Evolutionary conservation across 2,888 invertebrate species (phyloP).

Genomic region (Ichneumon xanthorius): DNA sequence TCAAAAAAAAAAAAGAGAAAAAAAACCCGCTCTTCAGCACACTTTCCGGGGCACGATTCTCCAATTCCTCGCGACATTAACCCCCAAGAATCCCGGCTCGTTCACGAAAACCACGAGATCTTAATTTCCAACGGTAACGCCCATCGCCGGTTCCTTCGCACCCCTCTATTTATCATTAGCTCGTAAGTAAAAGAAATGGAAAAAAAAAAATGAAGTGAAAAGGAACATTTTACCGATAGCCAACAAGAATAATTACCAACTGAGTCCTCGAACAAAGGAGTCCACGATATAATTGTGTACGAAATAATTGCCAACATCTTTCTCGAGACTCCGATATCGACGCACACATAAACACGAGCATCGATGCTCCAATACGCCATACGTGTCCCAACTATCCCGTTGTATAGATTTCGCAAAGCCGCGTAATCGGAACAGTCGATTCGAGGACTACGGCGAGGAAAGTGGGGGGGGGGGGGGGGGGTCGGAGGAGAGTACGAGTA

Average conservation of each 20-base stretch:
- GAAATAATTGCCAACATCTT: constrained; percentile 32
- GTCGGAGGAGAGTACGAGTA: constrained; percentile 26
- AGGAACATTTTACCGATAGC: background rate
- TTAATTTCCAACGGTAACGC: constrained; percentile 40
- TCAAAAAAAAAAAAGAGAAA: constrained; percentile 65
- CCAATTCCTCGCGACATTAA: constrained; percentile 63
- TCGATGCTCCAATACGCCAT: background rate
- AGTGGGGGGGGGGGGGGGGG: constrained; percentile 3
- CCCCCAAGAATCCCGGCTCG: constrained; percentile 33
- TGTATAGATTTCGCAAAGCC: constrained; percentile 75
- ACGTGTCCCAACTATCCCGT: constrained; percentile 19
- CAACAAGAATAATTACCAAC: constrained; percentile 15
- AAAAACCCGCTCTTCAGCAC: background rate
- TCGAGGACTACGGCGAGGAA: constrained; percentile 58
- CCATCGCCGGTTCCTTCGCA: background rate
- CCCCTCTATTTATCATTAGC: background rate
- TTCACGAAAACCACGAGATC: constrained; percentile 25
- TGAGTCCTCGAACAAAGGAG: background rate
- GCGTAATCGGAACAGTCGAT: constrained; percentile 83
- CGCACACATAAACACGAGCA: background rate
- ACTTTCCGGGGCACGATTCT: constrained; percentile 34
- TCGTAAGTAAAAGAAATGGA: too few relatives aligned
- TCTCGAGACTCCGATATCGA: constrained; percentile 13
- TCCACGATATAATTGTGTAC: constrained; percentile 24
- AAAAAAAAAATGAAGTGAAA: too few relatives aligned